Evolutionary conservation across 2,888 invertebrate species (phyloP).

Genomic region (Tubulanus polymorphus): DNA sequence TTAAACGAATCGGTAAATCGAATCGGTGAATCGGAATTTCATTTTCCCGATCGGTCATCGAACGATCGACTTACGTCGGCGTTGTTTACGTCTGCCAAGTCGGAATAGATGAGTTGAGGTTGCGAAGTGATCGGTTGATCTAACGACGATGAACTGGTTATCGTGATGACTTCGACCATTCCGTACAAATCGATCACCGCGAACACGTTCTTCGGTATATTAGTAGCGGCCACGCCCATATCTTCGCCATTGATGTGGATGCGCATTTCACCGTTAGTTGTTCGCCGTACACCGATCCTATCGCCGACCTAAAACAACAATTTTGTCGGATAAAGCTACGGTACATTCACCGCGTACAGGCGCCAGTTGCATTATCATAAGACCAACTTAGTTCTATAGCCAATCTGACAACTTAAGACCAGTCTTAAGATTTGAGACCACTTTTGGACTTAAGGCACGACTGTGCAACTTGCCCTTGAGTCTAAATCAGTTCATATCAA

Average conservation of each 20-base stretch:
- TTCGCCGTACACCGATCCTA: slow-evolving; percentile 80
- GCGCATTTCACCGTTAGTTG: slow-evolving; percentile 67
- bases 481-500: too few relatives aligned
- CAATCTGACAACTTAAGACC: too few relatives aligned
- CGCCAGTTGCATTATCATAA: too few relatives aligned
- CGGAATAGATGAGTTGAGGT: background rate
- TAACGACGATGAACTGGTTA: slow-evolving; percentile 56
- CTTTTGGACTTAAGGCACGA: too few relatives aligned
- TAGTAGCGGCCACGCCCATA: slow-evolving; percentile 62
- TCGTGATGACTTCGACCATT: slow-evolving; percentile 69
- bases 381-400: too few relatives aligned
- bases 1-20: too few relatives aligned
- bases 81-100: background rate
- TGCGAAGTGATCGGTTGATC: background rate
- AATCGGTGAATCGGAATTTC: too few relatives aligned
- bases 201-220: slow-evolving; percentile 77
- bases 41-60: background rate
- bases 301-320: slow-evolving; percentile 62
- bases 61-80: background rate
- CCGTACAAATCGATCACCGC: slow-evolving; percentile 81
- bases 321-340: too few relatives aligned
- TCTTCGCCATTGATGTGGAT: slow-evolving; percentile 49
- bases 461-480: too few relatives aligned
- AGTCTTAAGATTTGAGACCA: too few relatives aligned
- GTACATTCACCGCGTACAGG: too few relatives aligned